These are phyloP conservation scores for Psittacula derbiana DNA, from an alignment of 2,797 vertebrate genomes.

Conservation along the genomic window DNA sequence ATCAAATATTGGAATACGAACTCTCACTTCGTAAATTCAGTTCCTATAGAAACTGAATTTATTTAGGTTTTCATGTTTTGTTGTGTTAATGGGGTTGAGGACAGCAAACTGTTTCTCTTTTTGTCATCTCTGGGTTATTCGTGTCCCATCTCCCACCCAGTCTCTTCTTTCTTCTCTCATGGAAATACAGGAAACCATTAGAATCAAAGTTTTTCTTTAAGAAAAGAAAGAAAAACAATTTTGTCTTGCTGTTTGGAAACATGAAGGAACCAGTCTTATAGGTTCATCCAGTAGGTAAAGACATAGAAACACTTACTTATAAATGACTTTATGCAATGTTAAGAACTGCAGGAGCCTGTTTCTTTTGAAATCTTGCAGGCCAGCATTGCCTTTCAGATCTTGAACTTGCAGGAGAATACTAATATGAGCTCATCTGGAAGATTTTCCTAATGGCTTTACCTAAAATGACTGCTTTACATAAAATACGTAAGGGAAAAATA, in stretches of 20 bases:
- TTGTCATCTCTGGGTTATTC: neutral
- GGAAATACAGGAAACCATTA: neutral
- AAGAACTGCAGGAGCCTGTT: neutral
- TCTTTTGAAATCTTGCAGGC: conserved; percentile 8
- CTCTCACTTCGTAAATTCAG: neutral
- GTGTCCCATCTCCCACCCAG: neutral
- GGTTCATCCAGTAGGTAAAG: neutral
- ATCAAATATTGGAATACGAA: neutral
- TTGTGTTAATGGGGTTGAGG: neutral
- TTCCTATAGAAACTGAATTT: neutral
- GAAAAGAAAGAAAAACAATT: neutral
- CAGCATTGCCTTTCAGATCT: neutral
- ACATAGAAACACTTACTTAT: neutral
- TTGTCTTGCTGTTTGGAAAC: neutral
- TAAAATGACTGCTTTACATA: conserved; percentile 56
- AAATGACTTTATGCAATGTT: neutral
- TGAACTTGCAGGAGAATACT: neutral
- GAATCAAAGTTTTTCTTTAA: neutral
- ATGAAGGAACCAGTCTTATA: neutral
- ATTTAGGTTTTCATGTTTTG: neutral
- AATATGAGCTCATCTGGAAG: neutral
- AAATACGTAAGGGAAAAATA: conserved; percentile 24
- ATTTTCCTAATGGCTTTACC: conserved; percentile 45
- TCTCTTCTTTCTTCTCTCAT: neutral
- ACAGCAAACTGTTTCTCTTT: neutral